Base-by-base conservation (phyloP, 2,797 vertebrate species). In the Mionectes olivaceus region DNA sequence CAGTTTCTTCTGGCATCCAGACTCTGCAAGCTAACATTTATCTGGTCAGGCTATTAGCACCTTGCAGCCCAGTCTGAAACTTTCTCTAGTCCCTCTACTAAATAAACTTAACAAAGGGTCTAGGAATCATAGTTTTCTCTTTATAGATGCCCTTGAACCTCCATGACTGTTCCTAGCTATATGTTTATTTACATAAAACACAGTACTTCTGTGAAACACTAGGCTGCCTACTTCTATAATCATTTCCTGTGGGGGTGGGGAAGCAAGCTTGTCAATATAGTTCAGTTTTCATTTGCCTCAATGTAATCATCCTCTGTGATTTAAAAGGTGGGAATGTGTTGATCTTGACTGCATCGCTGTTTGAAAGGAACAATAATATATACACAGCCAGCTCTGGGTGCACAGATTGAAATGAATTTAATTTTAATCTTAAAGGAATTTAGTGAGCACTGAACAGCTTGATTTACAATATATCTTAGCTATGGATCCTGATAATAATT, bases 11-110 rank as follows among this genome's bases (percentile, higher is more conserved):
- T 97, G 97, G 95, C 94, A 93, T 92, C 67, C 78, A 83, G 71
- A 86, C 91, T 95, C 93, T 86, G 92, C 95, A 97, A 92, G 91
- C 91, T 97, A 96, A 95, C 91, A 96, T 95, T 97, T 97, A 97
- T 98, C 96, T 97, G 90, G 82, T 82, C 19, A 23, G 91, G 92
- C 87, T 87, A 93, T 97, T 96, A 97, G 94, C 97, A 97, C 95
- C 82, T 97, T 92, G 93, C 84, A 94, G 93, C 89, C 83, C 71
- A 61, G 93, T 83, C 92, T 79, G 95, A 97, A 94, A 59, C 37
- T 78, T 85, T 71, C 63, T 73, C 67, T 90, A 83, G 89, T 90
- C 76, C 46, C 80, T 76, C 78, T 94, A 92, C 81, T 88, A 87
- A 95, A 94, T 75, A 97, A 96, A 95, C 78, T 81, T 78, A 76